Evolutionary conservation across 1,140 invertebrate species (phyloP).

Genomic region (Planococcus citri): DNA sequence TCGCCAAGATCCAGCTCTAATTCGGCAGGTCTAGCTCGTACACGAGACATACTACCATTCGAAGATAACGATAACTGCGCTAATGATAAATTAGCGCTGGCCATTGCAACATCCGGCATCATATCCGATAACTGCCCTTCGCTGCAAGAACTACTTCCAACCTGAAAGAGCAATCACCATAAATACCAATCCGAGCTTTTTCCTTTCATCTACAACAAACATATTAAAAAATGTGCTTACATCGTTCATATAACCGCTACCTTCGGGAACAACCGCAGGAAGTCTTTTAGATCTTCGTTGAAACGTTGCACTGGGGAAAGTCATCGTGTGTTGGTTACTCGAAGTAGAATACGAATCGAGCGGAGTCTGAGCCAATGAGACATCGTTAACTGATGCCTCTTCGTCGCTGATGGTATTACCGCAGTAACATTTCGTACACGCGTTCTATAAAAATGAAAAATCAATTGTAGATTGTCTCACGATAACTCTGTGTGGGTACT

Average conservation of each 20-base stretch:
- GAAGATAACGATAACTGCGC: background rate
- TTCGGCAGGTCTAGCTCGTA: constrained; percentile 10
- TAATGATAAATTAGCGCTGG: constrained; percentile 13
- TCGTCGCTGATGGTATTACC: constrained; percentile 13
- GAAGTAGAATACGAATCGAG: background rate
- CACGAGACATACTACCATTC: background rate
- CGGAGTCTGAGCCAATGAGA: background rate
- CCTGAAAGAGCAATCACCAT: background rate
- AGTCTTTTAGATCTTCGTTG: constrained; percentile 4
- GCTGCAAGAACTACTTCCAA: constrained; percentile 20
- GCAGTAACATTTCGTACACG: constrained; percentile 9
- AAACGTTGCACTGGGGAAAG: background rate
- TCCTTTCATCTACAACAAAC: background rate
- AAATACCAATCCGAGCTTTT: background rate
- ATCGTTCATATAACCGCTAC: background rate
- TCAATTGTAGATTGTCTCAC: background rate
- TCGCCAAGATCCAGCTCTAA: constrained; percentile 17
- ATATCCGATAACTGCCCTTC: constrained; percentile 21
- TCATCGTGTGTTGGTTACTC: constrained; percentile 4
- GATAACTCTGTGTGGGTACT: no score
- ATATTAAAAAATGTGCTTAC: background rate
- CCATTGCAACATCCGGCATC: constrained; percentile 22
- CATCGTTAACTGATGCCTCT: background rate
- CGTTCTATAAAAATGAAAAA: background rate
- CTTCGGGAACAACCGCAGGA: constrained; percentile 9